Conservation (phyloP, 2,797 vertebrate genomes). For the Microctenopoma lineatum region DNA sequence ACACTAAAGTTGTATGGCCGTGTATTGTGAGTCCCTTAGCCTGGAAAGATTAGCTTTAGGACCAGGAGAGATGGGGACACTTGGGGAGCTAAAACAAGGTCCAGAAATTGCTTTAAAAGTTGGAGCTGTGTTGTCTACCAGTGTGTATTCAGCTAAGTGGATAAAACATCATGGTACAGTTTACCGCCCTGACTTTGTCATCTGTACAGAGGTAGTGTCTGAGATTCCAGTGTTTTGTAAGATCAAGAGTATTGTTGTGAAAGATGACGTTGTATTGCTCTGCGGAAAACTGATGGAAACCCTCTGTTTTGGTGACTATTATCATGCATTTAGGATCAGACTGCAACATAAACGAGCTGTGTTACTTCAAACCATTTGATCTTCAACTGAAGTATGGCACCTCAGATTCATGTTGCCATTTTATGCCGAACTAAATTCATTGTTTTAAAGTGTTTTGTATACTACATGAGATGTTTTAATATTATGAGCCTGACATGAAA, state of each 20-base stretch:
- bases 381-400: background rate
- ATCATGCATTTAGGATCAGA: constrained; percentile 29
- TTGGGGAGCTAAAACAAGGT: too few relatives aligned
- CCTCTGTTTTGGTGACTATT: constrained; percentile 17
- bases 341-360: constrained; percentile 39
- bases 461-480: background rate
- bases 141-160: too few relatives aligned
- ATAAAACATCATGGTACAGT: too few relatives aligned
- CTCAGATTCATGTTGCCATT: constrained; percentile 39
- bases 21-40: too few relatives aligned
- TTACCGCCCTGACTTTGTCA: too few relatives aligned
- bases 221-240: background rate
- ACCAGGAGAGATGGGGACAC: too few relatives aligned
- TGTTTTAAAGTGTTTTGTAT: constrained; percentile 11
- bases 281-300: constrained; percentile 45
- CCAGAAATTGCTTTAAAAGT: too few relatives aligned
- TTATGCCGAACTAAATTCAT: constrained; percentile 21
- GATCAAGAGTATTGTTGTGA: constrained; percentile 42
- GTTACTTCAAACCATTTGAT: background rate
- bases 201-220: too few relatives aligned
- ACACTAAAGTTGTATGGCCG: background rate
- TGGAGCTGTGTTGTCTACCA: too few relatives aligned
- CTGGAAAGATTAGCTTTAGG: too few relatives aligned
- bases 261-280: constrained; percentile 41
- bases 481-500: background rate